Conservation (phyloP, 2,888 invertebrate species). For the Phortica okadai region DNA sequence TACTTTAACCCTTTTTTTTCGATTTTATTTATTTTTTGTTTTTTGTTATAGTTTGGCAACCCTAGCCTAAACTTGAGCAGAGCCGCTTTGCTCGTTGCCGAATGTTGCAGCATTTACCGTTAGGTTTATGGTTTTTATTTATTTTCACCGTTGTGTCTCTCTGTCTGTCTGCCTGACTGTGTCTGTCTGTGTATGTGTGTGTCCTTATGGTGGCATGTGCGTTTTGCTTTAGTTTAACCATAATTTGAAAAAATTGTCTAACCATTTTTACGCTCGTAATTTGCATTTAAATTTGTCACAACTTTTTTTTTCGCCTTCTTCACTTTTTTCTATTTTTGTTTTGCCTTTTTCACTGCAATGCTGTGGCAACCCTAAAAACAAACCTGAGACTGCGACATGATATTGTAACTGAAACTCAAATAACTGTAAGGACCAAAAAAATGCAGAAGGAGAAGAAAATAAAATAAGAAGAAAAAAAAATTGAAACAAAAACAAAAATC, state of each 20-base stretch:
- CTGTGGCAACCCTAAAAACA: constrained; percentile 45
- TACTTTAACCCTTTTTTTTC: too few relatives aligned
- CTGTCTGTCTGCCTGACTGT: neutral
- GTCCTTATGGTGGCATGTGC: neutral
- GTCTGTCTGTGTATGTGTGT: neutral
- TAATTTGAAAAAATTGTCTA: neutral
- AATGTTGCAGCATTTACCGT: too few relatives aligned
- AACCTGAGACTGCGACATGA: constrained; percentile 2
- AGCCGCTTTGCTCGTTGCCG: too few relatives aligned
- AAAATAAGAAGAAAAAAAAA: too few relatives aligned
- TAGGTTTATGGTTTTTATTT: too few relatives aligned
- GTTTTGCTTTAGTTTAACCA: too few relatives aligned
- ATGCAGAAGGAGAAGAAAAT: neutral
- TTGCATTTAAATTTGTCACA: constrained; percentile 68
- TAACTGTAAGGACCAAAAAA: constrained; percentile 27
- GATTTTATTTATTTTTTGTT: too few relatives aligned
- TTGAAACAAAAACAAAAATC: too few relatives aligned
- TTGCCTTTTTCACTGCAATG: constrained; percentile 29
- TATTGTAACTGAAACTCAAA: neutral
- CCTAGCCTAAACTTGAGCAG: too few relatives aligned
- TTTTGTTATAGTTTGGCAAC: too few relatives aligned
- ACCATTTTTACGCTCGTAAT: constrained; percentile 51
- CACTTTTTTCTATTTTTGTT: constrained; percentile 51
- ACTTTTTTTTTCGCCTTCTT: constrained; percentile 63
- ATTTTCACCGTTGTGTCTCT: neutral